phyloP scores from a whole-genome alignment of 2,113 vertebrate genomes.

The Coptodon bakossiorum region DNA sequence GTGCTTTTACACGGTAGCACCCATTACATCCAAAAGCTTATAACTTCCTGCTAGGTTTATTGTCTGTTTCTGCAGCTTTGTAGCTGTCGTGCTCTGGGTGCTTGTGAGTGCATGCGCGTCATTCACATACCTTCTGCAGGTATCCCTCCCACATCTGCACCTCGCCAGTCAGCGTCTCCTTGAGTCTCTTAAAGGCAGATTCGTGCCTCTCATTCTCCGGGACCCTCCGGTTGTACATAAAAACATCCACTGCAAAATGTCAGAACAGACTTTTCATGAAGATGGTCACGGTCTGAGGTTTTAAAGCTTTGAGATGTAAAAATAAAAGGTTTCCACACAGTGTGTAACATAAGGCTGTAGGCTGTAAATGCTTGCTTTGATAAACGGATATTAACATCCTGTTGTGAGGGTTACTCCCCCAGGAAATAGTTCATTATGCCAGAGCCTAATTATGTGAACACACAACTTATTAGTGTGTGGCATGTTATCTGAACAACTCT shows the following conservation, averaged over 20 bases:
- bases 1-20: neutral
- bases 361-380: neutral
- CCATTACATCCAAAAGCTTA: neutral
- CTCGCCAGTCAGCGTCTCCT: constrained; percentile 43
- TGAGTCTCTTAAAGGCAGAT: constrained; percentile 19
- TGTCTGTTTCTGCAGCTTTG: neutral
- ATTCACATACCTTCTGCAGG: constrained; percentile 50
- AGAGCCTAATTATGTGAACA: neutral
- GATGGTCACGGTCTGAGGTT: rapidly evolving
- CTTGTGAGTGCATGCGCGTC: rapidly evolving
- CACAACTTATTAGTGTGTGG: neutral
- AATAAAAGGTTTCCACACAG: too few species aligned
- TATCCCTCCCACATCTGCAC: constrained; percentile 71
- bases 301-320: neutral
- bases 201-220: constrained; percentile 70
- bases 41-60: neutral
- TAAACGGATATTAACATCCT: neutral
- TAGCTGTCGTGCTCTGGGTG: neutral
- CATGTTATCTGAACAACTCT: neutral
- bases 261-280: neutral
- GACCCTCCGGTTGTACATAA: constrained; percentile 51
- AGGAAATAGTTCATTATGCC: neutral
- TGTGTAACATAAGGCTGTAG: neutral
- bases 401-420: neutral
- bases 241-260: constrained; percentile 9